A percentile compares a stretch with the other conserved stretches of the same genome.
Conservation (phyloP, 2,113 vertebrate species). For the Vulpes vulpes region DNA sequence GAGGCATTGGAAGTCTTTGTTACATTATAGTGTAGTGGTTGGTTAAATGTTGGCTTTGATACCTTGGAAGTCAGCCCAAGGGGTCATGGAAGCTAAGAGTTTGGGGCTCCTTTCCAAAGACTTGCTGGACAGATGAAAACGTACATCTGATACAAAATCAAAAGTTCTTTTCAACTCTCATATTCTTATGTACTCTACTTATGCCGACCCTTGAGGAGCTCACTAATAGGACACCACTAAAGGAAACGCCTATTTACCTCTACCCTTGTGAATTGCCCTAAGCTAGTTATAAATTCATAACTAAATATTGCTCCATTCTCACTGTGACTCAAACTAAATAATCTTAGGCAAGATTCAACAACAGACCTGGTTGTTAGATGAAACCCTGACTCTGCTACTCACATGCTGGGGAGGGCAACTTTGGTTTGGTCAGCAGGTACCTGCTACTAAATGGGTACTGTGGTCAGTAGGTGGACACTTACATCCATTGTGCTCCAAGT, state of each 20-base stretch:
- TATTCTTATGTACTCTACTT: neutral
- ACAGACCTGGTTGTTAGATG: neutral
- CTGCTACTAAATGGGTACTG: neutral
- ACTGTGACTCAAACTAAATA: neutral
- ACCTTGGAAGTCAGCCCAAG: neutral
- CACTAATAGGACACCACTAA: neutral
- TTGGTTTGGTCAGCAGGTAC: neutral
- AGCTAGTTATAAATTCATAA: neutral
- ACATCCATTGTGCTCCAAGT: neutral
- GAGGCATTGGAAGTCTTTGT: neutral
- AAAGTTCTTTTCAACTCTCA: neutral
- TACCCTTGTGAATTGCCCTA: neutral
- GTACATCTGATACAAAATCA: neutral
- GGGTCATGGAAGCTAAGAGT: neutral
- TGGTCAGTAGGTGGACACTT: neutral
- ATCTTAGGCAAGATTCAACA: neutral
- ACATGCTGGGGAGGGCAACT: neutral
- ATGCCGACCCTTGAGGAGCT: neutral
- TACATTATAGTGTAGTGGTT: neutral
- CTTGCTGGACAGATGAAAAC: neutral
- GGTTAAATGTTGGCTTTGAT: neutral
- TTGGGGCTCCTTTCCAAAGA: conserved; percentile 7
- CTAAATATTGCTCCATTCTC: neutral
- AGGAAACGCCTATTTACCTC: neutral
- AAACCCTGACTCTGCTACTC: neutral